phyloP scores from a whole-genome alignment of 2,888 invertebrate genomes.

The Sericinus montela region DNA sequence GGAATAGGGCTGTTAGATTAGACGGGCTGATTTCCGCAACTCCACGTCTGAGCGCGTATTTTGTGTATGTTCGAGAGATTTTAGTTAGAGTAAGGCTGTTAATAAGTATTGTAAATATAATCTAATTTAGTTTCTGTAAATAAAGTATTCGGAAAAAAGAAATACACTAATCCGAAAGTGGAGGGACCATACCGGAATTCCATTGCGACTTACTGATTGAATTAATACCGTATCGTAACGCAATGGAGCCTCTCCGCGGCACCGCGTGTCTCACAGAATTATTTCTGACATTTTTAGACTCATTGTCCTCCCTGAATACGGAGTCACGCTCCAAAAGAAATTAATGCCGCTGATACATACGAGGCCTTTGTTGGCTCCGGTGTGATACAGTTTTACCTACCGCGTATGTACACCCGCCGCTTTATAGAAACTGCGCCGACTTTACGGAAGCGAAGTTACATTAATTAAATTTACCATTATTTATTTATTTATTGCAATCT shows the following conservation, averaged over 20 bases:
- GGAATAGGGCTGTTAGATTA: too few species aligned
- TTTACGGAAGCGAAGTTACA: neutral
- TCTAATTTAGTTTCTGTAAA: too few species aligned
- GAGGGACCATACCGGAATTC: neutral
- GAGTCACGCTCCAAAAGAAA: constrained; percentile 75
- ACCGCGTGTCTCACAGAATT: constrained; percentile 74
- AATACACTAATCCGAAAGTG: too few species aligned
- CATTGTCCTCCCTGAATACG: constrained; percentile 68
- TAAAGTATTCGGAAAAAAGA: too few species aligned
- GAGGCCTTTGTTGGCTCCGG: constrained; percentile 41
- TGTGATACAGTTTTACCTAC: constrained; percentile 28
- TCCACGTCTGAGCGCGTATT: too few species aligned
- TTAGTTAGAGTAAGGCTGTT: too few species aligned
- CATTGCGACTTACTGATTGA: neutral
- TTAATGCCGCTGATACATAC: constrained; percentile 60
- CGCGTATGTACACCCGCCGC: neutral
- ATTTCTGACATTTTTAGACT: constrained; percentile 74
- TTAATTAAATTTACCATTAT: too few species aligned
- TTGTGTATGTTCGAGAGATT: too few species aligned
- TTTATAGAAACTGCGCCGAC: neutral
- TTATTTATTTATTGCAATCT: too few species aligned
- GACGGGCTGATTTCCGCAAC: too few species aligned
- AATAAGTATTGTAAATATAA: too few species aligned
- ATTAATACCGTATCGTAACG: constrained; percentile 27
- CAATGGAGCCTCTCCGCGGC: constrained; percentile 37